Base-by-base conservation (phyloP, 2,113 vertebrate species). In the Dipodomys spectabilis region DNA sequence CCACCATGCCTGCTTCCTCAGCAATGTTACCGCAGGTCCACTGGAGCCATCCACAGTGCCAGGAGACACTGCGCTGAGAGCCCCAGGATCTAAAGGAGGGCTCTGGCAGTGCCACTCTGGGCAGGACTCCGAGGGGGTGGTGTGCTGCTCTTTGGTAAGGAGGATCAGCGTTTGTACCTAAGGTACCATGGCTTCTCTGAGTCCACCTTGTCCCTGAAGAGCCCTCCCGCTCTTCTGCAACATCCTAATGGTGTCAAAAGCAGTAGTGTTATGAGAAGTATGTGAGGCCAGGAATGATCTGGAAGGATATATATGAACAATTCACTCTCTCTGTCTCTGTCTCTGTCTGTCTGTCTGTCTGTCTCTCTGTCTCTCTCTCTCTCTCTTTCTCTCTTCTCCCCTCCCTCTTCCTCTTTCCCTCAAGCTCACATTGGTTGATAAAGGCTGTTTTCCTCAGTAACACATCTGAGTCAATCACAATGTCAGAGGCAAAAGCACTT, bases 81-180 rank as follows among this genome's bases (percentile, higher is more conserved):
- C 0, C 16, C 25, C 27, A 6, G 80, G 72, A 49, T 44, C 74
- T 53, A 27, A 57, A 3, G 2, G 9, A 68, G 35, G 88, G 22
- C 57, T 20, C 62, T 80, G 67, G 68, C 4, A 2, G 3, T 2
- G 0, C 81, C 68, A 72, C n/a, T 20, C 35, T 13, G 62, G 32
- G 0, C 0, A 13, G 0, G 1, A 8, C 69, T 23, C 5, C 6
- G 35, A 30, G 44, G 6, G 28, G 62, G 25, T 10, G 5, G 0
- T 8, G 11, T 60, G 28, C 22, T 10, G 18, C 7, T 79, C 32
- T 79, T 74, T 57, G 15, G 28, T 6, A 74, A 68, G 71, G 45
- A 57, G 39, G 72, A 35, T 44, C 74, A 0, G 84, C 28, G 71
- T 13, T 57, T 57, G 15, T 19, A 30, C 18, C 65, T 7, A 73